Percentiles rank a stretch among this genome's conserved stretches.
Conservation (phyloP, 2,888 invertebrate genomes). For the Seira musarum region DNA sequence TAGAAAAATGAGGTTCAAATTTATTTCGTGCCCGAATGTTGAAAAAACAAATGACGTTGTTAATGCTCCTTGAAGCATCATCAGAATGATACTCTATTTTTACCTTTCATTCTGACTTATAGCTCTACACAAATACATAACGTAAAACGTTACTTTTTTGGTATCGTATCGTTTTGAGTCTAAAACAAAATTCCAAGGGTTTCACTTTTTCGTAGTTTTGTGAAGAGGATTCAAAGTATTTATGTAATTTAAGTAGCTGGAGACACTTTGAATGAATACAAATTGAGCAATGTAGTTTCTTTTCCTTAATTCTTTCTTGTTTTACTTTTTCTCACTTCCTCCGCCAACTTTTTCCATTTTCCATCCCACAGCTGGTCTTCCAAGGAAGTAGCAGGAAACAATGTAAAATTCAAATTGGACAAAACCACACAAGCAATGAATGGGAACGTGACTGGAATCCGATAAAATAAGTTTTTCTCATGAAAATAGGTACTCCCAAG, state of each 20-base stretch:
- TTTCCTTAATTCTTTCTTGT: background rate
- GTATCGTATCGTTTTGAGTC: too few species aligned
- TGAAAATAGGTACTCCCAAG: constrained; percentile 5
- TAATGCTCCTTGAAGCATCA: too few species aligned
- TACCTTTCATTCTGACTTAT: too few species aligned
- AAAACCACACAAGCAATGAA: constrained; percentile 31
- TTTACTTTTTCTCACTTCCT: background rate
- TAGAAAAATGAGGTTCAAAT: too few species aligned
- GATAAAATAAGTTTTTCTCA: background rate
- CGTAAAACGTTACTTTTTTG: too few species aligned
- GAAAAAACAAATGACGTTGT: too few species aligned
- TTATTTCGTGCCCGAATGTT: too few species aligned
- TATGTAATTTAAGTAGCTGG: constrained; percentile 40
- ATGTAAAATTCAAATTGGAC: constrained; percentile 34
- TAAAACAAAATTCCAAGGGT: too few species aligned
- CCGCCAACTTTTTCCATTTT: constrained; percentile 4
- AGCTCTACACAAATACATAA: too few species aligned
- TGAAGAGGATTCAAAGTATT: too few species aligned
- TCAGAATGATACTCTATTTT: too few species aligned
- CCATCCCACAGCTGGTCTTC: background rate
- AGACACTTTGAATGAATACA: constrained; percentile 38
- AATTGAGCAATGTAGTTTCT: constrained; percentile 26
- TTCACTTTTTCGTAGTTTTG: too few species aligned
- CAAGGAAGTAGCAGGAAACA: constrained; percentile 11
- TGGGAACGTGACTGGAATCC: constrained; percentile 29